Conservation (phyloP, 2,113 vertebrate genomes). For the Meriones unguiculatus region DNA sequence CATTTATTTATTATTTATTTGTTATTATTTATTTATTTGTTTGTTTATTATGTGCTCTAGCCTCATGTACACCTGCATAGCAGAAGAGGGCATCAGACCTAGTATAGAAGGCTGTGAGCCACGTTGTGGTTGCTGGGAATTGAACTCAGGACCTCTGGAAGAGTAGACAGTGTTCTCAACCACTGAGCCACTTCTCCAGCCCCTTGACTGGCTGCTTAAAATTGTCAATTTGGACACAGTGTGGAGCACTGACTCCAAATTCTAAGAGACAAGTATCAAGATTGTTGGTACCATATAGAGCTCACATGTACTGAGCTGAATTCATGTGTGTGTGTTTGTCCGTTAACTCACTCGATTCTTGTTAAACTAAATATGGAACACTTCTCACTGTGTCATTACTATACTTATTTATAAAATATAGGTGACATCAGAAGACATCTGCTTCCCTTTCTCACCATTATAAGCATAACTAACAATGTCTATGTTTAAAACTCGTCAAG, state of each 20-base stretch:
- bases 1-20: no score
- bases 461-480: slow-evolving; percentile 48
- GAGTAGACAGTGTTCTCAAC: no score
- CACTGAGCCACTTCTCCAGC: no score
- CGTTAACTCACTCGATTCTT: slow-evolving; percentile 3
- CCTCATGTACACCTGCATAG: no score
- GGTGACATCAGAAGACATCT: slow-evolving; percentile 16
- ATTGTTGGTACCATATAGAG: neutral
- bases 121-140: no score
- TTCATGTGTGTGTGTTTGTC: neutral
- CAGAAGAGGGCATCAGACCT: no score
- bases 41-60: no score
- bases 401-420: slow-evolving; percentile 61
- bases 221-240: neutral
- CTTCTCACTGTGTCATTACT: slow-evolving; percentile 35
- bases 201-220: neutral
- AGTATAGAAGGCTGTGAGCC: no score
- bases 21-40: no score
- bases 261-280: neutral
- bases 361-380: slow-evolving; percentile 31
- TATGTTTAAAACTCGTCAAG: slow-evolving; percentile 24
- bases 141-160: no score
- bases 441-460: slow-evolving; percentile 36
- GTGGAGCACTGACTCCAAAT: neutral
- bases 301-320: neutral